These are phyloP conservation scores for Hippocampus mohnikei DNA, from an alignment of 2,113 vertebrate genomes.

Conservation along the genomic window DNA sequence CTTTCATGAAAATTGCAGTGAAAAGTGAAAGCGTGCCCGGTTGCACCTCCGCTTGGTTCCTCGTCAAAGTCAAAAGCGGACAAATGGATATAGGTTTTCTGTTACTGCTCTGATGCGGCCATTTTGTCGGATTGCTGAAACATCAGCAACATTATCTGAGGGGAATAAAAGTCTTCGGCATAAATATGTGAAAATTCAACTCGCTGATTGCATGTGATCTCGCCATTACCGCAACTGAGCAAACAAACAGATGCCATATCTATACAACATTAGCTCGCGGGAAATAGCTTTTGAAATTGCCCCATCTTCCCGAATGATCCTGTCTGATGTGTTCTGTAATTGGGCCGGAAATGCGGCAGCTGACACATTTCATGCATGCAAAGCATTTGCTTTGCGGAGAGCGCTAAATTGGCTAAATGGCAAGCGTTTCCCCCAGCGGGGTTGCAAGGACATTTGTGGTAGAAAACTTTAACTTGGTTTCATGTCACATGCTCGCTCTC, in stretches of 20 bases:
- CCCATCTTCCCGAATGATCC: conserved; percentile 29
- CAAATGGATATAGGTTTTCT: not conserved
- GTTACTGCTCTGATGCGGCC: not conserved
- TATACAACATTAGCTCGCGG: conserved; percentile 17
- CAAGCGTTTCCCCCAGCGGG: conserved; percentile 38
- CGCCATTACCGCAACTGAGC: conserved; percentile 28
- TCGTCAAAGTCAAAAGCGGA: not conserved
- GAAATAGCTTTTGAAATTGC: conserved; percentile 47
- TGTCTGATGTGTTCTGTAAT: conserved; percentile 33
- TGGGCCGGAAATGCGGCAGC: conserved; percentile 9
- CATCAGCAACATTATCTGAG: not conserved
- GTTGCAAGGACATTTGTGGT: not conserved
- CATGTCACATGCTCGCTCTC: conserved; percentile 8
- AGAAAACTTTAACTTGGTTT: not conserved
- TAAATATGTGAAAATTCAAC: not conserved
- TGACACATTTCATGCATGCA: conserved; percentile 29
- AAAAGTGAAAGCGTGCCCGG: too few species aligned
- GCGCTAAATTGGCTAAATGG: conserved; percentile 58
- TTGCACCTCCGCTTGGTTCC: too few species aligned
- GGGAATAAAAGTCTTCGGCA: not conserved
- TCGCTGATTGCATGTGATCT: conserved; percentile 10
- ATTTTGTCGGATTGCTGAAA: not conserved
- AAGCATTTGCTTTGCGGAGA: conserved; percentile 39
- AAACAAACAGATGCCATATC: conserved; percentile 24
- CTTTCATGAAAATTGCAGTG: too few species aligned